These are phyloP conservation scores for Edolisoma coerulescens DNA, from an alignment of 2,113 vertebrate species.

Conservation along the genomic window DNA sequence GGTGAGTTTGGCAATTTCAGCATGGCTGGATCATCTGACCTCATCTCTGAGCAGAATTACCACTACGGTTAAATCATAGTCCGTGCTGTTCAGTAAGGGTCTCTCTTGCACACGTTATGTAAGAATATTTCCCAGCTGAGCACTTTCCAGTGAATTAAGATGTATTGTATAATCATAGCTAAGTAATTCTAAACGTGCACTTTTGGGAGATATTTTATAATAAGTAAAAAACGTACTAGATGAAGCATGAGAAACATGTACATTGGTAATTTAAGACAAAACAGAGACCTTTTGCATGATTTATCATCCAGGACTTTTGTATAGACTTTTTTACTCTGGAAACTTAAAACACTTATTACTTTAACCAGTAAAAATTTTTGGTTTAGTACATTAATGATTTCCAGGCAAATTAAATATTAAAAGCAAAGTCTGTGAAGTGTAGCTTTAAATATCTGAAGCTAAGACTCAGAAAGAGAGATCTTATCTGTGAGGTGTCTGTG, in stretches of 20 bases:
- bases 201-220: background rate
- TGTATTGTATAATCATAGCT: background rate
- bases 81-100: background rate
- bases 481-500: background rate
- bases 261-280: background rate
- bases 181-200: background rate
- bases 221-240: background rate
- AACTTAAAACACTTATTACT: background rate
- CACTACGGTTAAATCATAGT: background rate
- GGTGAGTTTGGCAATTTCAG: background rate
- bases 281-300: background rate
- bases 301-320: background rate
- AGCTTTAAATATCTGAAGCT: background rate
- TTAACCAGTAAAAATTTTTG: background rate
- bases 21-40: background rate
- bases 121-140: background rate
- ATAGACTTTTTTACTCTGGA: background rate
- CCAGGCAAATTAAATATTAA: background rate
- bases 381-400: background rate
- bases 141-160: background rate
- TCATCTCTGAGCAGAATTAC: background rate
- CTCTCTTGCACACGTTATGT: background rate
- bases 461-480: background rate
- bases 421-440: background rate
- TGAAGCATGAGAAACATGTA: background rate